Evolutionary conservation across 2,888 invertebrate species (phyloP).

Genomic region (Lepidochrysops patricia): DNA sequence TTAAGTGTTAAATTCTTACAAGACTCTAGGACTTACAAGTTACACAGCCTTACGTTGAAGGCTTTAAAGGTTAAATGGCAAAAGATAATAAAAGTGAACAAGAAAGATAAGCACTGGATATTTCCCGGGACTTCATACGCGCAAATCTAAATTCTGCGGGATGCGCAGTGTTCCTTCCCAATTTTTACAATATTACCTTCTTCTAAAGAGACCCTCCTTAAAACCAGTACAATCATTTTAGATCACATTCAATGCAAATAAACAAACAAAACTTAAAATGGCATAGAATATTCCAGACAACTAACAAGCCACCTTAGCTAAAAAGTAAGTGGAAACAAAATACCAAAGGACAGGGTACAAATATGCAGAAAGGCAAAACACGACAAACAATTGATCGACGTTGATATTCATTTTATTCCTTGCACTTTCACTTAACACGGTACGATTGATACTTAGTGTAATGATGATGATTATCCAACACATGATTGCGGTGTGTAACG

Average conservation of each 20-base stretch:
- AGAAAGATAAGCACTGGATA: no score
- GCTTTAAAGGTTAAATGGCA: neutral
- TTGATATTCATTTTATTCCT: constrained; percentile 12
- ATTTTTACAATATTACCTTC: no score
- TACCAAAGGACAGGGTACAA: neutral
- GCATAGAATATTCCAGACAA: no score
- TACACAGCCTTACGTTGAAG: neutral
- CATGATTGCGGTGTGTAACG: constrained; percentile 28
- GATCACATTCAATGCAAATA: no score
- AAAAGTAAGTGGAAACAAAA: neutral
- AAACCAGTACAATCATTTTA: no score
- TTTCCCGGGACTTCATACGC: no score
- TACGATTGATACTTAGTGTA: constrained; percentile 25
- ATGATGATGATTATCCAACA: constrained; percentile 27
- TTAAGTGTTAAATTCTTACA: no score
- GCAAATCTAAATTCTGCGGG: no score
- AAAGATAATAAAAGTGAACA: neutral
- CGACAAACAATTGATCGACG: neutral
- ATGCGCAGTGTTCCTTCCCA: no score
- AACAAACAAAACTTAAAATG: no score
- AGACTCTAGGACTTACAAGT: neutral
- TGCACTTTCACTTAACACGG: constrained; percentile 22
- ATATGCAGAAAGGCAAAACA: neutral
- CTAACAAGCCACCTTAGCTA: no score
- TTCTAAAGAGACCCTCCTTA: no score